Percentiles rank a stretch among this genome's conserved stretches.
Evolutionary conservation across 2,797 vertebrate species (phyloP).

Genomic region (Spondyliosoma cantharus): DNA sequence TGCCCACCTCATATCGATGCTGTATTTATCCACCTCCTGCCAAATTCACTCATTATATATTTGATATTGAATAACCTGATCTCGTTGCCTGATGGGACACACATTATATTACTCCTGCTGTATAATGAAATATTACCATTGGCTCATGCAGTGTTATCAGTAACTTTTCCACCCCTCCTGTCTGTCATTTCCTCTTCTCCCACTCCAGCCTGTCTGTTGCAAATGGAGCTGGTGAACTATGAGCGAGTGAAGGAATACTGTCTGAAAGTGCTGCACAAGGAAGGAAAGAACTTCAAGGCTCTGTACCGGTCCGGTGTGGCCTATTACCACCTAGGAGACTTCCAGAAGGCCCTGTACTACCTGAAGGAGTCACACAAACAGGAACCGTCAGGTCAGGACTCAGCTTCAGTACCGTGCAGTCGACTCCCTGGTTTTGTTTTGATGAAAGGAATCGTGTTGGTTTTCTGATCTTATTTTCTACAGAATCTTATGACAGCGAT

Average conservation of each 20-base stretch:
- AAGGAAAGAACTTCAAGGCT: slow-evolving; percentile 98
- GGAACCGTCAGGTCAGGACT: slow-evolving; percentile 91
- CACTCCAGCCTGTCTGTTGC: slow-evolving; percentile 92
- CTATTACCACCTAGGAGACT: slow-evolving; percentile 98
- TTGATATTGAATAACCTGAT: neutral
- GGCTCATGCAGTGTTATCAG: neutral
- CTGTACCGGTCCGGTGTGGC: slow-evolving; percentile 98
- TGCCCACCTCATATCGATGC: slow-evolving; percentile 8
- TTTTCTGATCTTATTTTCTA: too few relatives aligned
- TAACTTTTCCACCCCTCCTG: neutral
- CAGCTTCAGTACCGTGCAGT: neutral
- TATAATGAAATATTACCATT: slow-evolving; percentile 13
- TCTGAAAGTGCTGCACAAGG: slow-evolving; percentile 97
- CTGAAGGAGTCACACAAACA: slow-evolving; percentile 97
- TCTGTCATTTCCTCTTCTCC: neutral
- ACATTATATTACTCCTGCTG: neutral
- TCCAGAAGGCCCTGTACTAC: slow-evolving; percentile 97
- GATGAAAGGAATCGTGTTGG: neutral
- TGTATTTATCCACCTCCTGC: neutral
- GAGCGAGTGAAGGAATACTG: slow-evolving; percentile 99
- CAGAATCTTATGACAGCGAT: neutral
- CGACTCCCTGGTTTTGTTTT: neutral
- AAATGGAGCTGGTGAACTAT: slow-evolving; percentile 99
- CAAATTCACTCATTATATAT: slow-evolving; percentile 20
- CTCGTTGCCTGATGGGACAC: neutral